Evolutionary conservation across 2,797 vertebrate species (phyloP), one percentile per base, ranked within the genome.

Genomic region (Ctenochaetus hawaiiensis): DNA sequence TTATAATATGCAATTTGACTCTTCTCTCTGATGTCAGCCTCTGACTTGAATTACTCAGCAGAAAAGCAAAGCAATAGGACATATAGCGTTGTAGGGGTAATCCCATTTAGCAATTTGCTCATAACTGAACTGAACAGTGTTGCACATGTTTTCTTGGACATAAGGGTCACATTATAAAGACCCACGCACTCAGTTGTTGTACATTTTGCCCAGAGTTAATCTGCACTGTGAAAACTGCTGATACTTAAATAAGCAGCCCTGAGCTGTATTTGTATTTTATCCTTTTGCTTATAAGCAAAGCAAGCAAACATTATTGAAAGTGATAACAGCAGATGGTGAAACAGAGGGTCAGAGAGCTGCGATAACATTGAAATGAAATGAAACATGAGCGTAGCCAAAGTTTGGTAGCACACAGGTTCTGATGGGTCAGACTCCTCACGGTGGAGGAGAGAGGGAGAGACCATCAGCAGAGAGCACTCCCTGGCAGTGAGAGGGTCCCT

Each of bases 301-400:
- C 52, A 9, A 17, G 30, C 30, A 0, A 51, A 37, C 34, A 6
- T 14, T 44, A 26, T 3, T 22, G 49, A 7, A 61, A 26, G 43
- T 14, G 68, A 70, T 45, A 47, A 57, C 3, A 64, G 49, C 30
- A 63, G 44, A 11, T 68, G 77, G 68, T 69, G 59, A 74, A 79
- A 58, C 51, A 52, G 26, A 10, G 12, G 44, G 44, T 51, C 51
- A 45, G 22, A 66, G 61, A 61, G 68, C 48, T 52, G 57, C 61
- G 53, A 58, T 51, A 62, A 67, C 57, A n/a, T 0, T 49, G 69
- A 41, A 39, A 34, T 37, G 57, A 67, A 62, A 59, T 11, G 23
- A 34, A 48, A 49, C 43, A 22, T 43, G 57, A 47, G 47, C 63
- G 37, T 1, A 39, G 57, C 30, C 44, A 69, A 52, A 53, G 58